Conservation (phyloP, 2,113 vertebrate species). For the Bagarius yarrelli region DNA sequence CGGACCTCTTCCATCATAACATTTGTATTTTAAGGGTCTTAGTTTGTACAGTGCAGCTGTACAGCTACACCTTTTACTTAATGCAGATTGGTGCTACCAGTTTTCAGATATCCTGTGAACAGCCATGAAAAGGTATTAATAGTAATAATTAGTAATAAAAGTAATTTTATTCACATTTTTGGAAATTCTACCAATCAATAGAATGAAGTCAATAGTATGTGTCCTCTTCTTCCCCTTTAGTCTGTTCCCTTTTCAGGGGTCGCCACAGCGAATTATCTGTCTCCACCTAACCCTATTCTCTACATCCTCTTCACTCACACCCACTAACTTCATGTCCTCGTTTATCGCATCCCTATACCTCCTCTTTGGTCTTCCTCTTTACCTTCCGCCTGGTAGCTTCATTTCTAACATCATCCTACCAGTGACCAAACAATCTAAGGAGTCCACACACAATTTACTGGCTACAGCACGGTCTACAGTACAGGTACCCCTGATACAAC, state of each 20-base stretch:
- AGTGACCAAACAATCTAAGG: constrained; percentile 68
- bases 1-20: neutral
- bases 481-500: neutral
- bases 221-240: no score
- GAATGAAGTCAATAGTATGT: constrained; percentile 49
- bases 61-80: neutral
- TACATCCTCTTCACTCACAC: no score
- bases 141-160: neutral
- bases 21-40: neutral
- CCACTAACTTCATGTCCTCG: no score
- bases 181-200: constrained; percentile 53
- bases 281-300: no score
- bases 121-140: constrained; percentile 65
- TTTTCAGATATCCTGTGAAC: constrained; percentile 63
- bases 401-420: no score
- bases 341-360: no score
- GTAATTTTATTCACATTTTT: no score
- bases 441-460: constrained; percentile 62
- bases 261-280: no score
- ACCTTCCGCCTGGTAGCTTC: no score
- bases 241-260: no score
- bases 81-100: constrained; percentile 74
- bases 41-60: neutral
- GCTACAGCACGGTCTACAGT: constrained; percentile 64
- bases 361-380: no score